These are phyloP conservation scores for Crotalus viridis DNA, from an alignment of 2,113 vertebrate genomes.

Conservation along the genomic window DNA sequence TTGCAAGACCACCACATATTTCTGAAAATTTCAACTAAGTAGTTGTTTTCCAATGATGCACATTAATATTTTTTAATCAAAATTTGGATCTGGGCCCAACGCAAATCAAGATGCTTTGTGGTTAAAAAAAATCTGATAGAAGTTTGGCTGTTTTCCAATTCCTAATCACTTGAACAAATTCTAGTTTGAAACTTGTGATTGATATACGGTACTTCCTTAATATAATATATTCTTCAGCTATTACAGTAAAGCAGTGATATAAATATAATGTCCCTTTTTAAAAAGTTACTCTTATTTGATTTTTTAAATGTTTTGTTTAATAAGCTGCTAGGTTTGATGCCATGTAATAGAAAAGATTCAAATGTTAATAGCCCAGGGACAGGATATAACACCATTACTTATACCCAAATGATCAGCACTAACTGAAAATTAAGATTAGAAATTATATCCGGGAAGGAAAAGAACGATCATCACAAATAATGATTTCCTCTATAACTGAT, in stretches of 20 bases:
- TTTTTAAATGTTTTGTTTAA: background rate
- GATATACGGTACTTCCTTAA: background rate
- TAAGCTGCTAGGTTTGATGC: background rate
- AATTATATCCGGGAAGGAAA: constrained; percentile 6
- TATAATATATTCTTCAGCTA: background rate
- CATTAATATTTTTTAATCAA: background rate
- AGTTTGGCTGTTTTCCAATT: background rate
- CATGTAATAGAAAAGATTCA: background rate
- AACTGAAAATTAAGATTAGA: constrained; percentile 42
- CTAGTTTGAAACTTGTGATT: background rate
- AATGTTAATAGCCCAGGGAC: constrained; percentile 13
- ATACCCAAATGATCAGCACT: constrained; percentile 30
- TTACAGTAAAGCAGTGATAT: background rate
- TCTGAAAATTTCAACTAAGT: background rate
- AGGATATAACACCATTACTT: constrained; percentile 31
- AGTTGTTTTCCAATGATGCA: background rate
- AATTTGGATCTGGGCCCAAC: background rate
- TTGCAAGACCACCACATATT: background rate
- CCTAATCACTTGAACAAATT: background rate
- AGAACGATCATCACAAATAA: constrained; percentile 9
- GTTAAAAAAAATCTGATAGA: background rate
- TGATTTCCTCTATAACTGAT: background rate
- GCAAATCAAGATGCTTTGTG: background rate
- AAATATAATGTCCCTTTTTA: background rate
- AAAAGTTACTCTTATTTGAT: background rate